Evolutionary conservation across 2,113 vertebrate genomes (phyloP), one percentile per base, ranked within the genome.

Genomic region (Psilopogon haemacephalus): DNA sequence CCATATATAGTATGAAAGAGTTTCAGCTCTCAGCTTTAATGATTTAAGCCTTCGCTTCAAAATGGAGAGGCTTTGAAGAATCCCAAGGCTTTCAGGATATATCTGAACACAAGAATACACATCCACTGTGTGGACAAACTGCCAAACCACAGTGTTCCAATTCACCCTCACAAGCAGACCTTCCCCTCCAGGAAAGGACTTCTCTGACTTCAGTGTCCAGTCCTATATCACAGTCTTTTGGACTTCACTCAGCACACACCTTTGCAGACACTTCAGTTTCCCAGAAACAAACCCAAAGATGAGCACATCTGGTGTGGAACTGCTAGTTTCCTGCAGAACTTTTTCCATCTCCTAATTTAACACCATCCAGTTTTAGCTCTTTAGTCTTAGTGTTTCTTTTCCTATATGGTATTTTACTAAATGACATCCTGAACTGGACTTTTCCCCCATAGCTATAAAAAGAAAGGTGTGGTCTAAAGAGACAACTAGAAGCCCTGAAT

Each of bases 1-100:
- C 95, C 96, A 94, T 89, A 94, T 78, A 96, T 94, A 96, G 94
- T 93, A 91, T 60, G 76, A 94, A 92, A 83, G 32, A 27, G 63
- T 42, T 82, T 70, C 67, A 77, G 76, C 89, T 54, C 80, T 93
- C 80, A 67, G 65, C 72, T 90, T 94, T 83, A 91, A 56, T 35
- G 48, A 86, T 58, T 91, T 82, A 30, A 94, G 73, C 58, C 75
- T 82, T 78, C 46, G 63, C 33, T 90, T 38, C n/a, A 14, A 48
- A 40, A 30, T 33, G 26, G 32, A 75, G 64, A 59, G 35, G 35
- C 70, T 88, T 11, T 89, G 83, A 93, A 67, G 44, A 35, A 62
- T 23, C 42, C 52, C 7, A 2, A 15, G 42, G 59, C 37, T 60
- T 62, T 64, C 24, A 15, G 44, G 37, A 32, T 67, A 78, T 54